A percentile compares a stretch with the other conserved stretches of the same genome.
These are phyloP conservation scores for Coregonus clupeaformis DNA, from an alignment of 2,113 vertebrate genomes.

Conservation along the genomic window DNA sequence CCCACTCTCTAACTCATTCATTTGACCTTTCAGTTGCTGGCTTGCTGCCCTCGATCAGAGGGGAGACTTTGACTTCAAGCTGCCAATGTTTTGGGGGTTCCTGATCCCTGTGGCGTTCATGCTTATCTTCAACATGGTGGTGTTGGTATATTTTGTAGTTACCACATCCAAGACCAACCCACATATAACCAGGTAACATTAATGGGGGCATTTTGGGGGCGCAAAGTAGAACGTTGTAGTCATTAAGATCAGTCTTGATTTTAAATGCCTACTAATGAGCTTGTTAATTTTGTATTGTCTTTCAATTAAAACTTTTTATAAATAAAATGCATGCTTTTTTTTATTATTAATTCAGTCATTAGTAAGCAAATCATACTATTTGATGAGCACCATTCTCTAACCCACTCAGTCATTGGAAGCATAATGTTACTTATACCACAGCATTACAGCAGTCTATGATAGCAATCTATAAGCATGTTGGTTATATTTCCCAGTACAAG, in stretches of 20 bases:
- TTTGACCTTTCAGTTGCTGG: slow-evolving; percentile 62
- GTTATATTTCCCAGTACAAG: slow-evolving; percentile 54
- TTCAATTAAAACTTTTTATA: not conserved
- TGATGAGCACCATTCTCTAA: too few relatives aligned
- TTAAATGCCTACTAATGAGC: too few relatives aligned
- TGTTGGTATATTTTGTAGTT: slow-evolving; percentile 49
- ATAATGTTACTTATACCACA: not conserved
- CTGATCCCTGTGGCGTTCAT: slow-evolving; percentile 59
- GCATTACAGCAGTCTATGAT: not conserved
- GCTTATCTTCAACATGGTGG: slow-evolving; percentile 54
- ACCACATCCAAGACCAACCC: slow-evolving; percentile 52
- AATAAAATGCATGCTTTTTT: not conserved
- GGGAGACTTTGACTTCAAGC: slow-evolving; percentile 31
- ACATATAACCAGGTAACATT: slow-evolving; percentile 17
- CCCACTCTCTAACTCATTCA: too few relatives aligned
- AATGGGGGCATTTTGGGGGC: too few relatives aligned
- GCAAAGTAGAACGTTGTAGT: not conserved
- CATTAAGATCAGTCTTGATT: too few relatives aligned
- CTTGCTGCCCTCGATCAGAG: slow-evolving; percentile 48
- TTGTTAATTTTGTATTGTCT: too few relatives aligned
- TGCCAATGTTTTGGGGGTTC: slow-evolving; percentile 67
- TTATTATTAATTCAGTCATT: too few relatives aligned
- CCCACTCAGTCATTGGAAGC: too few relatives aligned
- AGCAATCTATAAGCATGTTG: not conserved
- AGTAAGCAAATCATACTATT: too few relatives aligned